A percentile compares a stretch with the other conserved stretches of the same genome.
Evolutionary conservation across 2,888 invertebrate genomes (phyloP).

Genomic region (Oscheius sp.): DNA sequence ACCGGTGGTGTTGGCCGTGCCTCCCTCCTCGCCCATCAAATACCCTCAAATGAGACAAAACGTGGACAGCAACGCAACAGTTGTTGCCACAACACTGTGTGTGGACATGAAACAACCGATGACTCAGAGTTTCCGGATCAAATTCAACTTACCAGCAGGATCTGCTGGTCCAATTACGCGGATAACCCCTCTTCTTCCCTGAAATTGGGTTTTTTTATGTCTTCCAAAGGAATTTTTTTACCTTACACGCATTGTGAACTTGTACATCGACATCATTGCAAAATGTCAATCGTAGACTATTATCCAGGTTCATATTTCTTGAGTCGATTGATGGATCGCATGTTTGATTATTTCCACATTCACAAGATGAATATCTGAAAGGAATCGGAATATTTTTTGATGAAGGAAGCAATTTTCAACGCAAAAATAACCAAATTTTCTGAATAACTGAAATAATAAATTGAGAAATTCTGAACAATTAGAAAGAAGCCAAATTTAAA

Average conservation of each 20-base stretch:
- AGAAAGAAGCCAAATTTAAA: not conserved
- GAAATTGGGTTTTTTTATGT: slow-evolving; percentile 1
- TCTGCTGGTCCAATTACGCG: slow-evolving; percentile 34
- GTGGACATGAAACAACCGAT: not conserved
- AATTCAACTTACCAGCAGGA: slow-evolving; percentile 16
- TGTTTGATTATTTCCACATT: slow-evolving; percentile 24
- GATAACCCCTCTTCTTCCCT: slow-evolving; percentile 30
- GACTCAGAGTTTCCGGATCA: too few species aligned
- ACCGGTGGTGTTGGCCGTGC: too few species aligned
- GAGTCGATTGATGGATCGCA: slow-evolving; percentile 31
- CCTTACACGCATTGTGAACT: slow-evolving; percentile 15
- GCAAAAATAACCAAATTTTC: not conserved
- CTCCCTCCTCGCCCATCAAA: not conserved
- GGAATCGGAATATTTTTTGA: not conserved
- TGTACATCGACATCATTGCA: slow-evolving; percentile 20
- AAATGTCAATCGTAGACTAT: slow-evolving; percentile 27
- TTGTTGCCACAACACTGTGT: slow-evolving; percentile 21
- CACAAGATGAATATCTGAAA: slow-evolving; percentile 29
- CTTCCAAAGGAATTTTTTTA: not conserved
- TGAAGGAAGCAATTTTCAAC: not conserved
- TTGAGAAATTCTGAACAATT: not conserved
- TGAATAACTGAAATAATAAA: not conserved
- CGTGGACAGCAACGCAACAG: slow-evolving; percentile 8
- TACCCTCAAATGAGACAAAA: too few species aligned
- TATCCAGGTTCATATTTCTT: slow-evolving; percentile 31